phyloP scores from a whole-genome alignment of 2,113 vertebrate species.

The Dromiciops gliroides region DNA sequence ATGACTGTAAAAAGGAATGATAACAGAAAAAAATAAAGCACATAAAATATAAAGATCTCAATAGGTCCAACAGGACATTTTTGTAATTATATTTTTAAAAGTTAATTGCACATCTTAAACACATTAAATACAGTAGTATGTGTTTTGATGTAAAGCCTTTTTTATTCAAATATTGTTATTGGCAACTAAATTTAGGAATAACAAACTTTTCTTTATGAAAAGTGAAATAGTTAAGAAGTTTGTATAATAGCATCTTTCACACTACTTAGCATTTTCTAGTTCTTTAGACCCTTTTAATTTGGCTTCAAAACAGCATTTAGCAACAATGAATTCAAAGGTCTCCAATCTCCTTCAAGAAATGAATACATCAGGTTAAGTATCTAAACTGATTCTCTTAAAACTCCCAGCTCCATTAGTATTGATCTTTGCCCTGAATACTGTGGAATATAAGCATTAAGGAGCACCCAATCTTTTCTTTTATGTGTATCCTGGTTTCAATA shows the following conservation, averaged over 20 bases:
- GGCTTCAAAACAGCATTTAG: background rate
- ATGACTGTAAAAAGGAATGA: too few species aligned
- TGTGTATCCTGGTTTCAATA: background rate
- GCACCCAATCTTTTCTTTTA: background rate
- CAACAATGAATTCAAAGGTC: background rate
- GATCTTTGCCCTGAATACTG: background rate
- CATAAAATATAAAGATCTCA: too few species aligned
- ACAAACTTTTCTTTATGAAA: background rate
- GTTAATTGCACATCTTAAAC: too few species aligned
- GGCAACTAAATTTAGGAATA: background rate
- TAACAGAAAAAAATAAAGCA: too few species aligned
- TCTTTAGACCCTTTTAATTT: background rate
- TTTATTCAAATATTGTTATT: background rate
- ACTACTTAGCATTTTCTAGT: background rate
- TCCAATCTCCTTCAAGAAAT: background rate
- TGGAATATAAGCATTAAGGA: background rate
- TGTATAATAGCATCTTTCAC: background rate
- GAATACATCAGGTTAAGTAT: background rate
- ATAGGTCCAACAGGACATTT: too few species aligned
- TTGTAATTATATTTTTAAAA: too few species aligned
- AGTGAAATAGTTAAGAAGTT: background rate
- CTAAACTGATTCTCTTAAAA: background rate
- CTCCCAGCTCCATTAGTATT: background rate
- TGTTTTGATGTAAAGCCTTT: background rate
- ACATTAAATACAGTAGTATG: too few species aligned